phyloP scores from a whole-genome alignment of 37 sponge, comb jelly and placozoan species.

The Spongia lamella region DNA sequence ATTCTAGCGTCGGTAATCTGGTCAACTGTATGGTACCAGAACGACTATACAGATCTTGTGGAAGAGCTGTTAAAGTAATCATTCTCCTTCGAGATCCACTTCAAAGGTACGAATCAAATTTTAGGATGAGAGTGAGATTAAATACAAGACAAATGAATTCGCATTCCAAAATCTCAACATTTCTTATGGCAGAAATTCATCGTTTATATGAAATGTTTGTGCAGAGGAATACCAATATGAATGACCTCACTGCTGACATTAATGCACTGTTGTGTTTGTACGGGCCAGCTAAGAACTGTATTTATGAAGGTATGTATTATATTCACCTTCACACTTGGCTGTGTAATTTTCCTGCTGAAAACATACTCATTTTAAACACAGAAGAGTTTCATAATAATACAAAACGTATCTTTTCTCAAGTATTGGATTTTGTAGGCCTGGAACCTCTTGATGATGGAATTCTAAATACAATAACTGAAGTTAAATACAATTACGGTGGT shows the following conservation, averaged over 20 bases:
- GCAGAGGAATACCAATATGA: slow-evolving; percentile 5
- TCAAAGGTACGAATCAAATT: slow-evolving; percentile 61
- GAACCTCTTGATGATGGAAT: slow-evolving; percentile 14
- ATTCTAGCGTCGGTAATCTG: slow-evolving; percentile 59
- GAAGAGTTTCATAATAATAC: slow-evolving; percentile 66
- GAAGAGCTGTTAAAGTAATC: slow-evolving; percentile 56
- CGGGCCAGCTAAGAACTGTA: slow-evolving; percentile 35
- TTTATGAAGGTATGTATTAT: slow-evolving; percentile 68
- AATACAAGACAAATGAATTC: not conserved
- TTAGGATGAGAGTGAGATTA: slow-evolving; percentile 33
- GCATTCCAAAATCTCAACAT: slow-evolving; percentile 15
- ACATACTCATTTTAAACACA: slow-evolving; percentile 73
- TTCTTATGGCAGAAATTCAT: slow-evolving; percentile 29
- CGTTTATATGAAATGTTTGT: not conserved
- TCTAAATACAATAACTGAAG: slow-evolving; percentile 23
- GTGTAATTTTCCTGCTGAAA: slow-evolving; percentile 79
- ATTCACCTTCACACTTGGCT: slow-evolving; percentile 65
- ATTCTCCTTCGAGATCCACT: slow-evolving; percentile 57
- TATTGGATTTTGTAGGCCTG: slow-evolving; percentile 55
- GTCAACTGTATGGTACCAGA: slow-evolving; percentile 41
- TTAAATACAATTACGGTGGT: slow-evolving; percentile 49
- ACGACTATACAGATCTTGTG: slow-evolving; percentile 58
- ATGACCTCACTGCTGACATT: not conserved
- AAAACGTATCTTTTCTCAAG: slow-evolving; percentile 26
- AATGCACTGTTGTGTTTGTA: slow-evolving; percentile 21